Base-by-base conservation (phyloP, 2,797 vertebrate genomes). In the Strix occidentalis region DNA sequence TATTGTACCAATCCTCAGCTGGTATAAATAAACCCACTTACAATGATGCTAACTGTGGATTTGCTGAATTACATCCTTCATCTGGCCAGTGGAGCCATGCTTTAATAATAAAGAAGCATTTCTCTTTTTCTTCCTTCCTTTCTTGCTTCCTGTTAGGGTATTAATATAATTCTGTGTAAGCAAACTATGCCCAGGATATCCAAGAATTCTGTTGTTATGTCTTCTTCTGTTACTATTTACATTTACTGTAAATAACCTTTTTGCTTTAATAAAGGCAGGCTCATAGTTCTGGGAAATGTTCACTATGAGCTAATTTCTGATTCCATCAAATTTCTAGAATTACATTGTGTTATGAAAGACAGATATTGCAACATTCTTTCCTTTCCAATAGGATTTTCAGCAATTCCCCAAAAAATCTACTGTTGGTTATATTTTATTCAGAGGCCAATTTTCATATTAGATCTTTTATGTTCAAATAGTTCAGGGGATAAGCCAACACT, bases 111-210 rank as follows among this genome's bases (percentile, higher is more conserved):
- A 87, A 91, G 54, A 66, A 63, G 6, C 61, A 48, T 76, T 88
- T 94, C 39, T 88, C 46, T 69, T 91, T 93, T 85, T 72, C 68
- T 94, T 93, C 76, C 87, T 96, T 90, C 69, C 72, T 90, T 88
- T 91, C 84, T 94, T 1, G 1, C 46, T 97, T 94, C 94, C 94
- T 96, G 19, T 76, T 80, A 64, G 58, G 76, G 24, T n/a, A 86
- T 83, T 93, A 71, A 94, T 95, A 83, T 90, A 75, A 66, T 95
- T 93, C 51, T 56, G 46, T 70, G 43, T 94, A 93, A 84, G 76
- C 76, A 91, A 91, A 91, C 69, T 88, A 63, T 90, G 87, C 79
- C 72, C 85, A 93, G 93, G 91, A 88, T 91, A 86, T 84, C 74
- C 84, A 94, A 79, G 87, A 88, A 91, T 86, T 89, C 76, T 1